Evolutionary conservation across 2,113 vertebrate species (phyloP).

Genomic region (Spea multiplicata): DNA sequence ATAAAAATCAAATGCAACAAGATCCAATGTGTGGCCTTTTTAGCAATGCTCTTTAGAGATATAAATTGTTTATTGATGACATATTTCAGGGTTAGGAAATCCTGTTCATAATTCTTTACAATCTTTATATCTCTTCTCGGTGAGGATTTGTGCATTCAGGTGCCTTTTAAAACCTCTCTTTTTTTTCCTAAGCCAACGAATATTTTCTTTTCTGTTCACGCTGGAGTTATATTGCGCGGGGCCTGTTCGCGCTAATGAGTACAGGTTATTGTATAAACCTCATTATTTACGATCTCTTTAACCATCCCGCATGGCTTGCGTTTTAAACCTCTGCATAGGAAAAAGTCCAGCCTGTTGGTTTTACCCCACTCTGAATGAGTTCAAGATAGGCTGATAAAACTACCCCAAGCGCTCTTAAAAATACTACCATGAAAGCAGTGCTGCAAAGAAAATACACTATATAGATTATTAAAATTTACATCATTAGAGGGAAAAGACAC

Average conservation of each 20-base stretch:
- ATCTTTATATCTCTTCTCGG: not conserved
- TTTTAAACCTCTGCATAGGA: not conserved
- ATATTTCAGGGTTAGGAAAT: not conserved
- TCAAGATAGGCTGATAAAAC: not conserved
- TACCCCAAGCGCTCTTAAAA: not conserved
- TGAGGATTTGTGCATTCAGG: not conserved
- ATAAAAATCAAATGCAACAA: too few relatives aligned
- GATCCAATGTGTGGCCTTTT: too few relatives aligned
- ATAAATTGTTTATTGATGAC: too few relatives aligned
- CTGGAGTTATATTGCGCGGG: not conserved
- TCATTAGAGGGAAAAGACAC: not conserved
- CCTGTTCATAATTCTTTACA: not conserved
- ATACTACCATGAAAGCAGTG: not conserved
- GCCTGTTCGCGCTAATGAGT: not conserved
- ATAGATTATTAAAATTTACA: conserved; percentile 10
- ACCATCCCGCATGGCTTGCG: not conserved
- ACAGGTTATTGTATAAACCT: not conserved
- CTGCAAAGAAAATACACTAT: not conserved
- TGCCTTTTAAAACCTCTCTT: not conserved
- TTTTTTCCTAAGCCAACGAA: not conserved
- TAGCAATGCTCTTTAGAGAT: too few relatives aligned
- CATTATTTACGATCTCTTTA: not conserved
- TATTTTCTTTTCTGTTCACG: not conserved
- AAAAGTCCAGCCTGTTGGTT: too few relatives aligned
- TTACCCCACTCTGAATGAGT: too few relatives aligned